Evolutionary conservation across 2,113 vertebrate genomes (phyloP), one percentile per base, ranked within the genome.

Genomic region (Callipepla squamata): DNA sequence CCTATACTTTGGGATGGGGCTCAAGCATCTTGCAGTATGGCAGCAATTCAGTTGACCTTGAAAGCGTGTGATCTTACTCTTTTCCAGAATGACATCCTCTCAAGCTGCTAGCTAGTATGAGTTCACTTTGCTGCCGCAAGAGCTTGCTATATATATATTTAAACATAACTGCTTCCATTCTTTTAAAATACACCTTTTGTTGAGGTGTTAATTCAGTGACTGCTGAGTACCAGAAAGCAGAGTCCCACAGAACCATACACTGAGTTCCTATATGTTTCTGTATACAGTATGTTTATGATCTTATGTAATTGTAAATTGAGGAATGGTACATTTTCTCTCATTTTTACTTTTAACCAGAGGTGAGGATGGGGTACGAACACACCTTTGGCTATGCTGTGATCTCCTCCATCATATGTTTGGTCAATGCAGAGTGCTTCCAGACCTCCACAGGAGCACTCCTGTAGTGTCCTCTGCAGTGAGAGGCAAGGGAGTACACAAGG

Each of bases 321-420:
- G 25, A 78, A 72, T 38, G 20, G n/a, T 77, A 3, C 2, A 0
- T 59, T 50, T 66, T 50, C 28, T 42, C 0, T 21, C 17, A 48
- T 14, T 19, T 63, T 94, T 55, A 28, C 23, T 91, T 77, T 59
- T 30, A 70, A 38, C 42, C 7, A 42, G 34, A 65, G 47, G 66
- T 36, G 19, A 44, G 59, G 13, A 28, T 0, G 32, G 26, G 4
- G 7, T 7, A 22, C 11, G 25, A 83, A 7, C 50, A 23, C 9
- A 42, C 3, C 5, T 57, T 62, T 70, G 36, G 11, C 17, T 89
- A 38, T 76, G 30, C 36, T 66, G 7, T 40, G 10, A 11, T n/a
- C 42, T 67, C 40, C 69, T 69, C 55, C 44, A 28, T 42, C 36
- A 22, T 7, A 11, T 13, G 13, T 40, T 38, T 57, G 61, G 25